Conservation (phyloP, 2,113 vertebrate genomes). For the Caretta caretta region DNA sequence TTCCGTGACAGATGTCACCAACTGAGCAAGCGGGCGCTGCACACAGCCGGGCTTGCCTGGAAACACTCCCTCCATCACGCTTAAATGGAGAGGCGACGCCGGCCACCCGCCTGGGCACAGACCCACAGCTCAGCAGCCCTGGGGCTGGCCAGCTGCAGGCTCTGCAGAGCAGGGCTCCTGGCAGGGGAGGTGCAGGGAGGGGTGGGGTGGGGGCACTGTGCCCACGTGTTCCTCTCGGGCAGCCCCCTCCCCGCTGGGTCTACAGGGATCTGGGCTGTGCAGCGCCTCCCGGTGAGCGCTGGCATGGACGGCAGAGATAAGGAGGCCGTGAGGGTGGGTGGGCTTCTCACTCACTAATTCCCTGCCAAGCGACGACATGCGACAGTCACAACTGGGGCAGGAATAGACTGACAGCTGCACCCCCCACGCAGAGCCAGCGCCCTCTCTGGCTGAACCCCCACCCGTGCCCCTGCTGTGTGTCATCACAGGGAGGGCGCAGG, state of each 20-base stretch:
- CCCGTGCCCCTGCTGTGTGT: not conserved
- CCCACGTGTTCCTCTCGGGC: not conserved
- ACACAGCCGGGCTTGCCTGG: constrained; percentile 13
- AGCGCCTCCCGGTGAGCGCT: not conserved
- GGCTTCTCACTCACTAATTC: not conserved
- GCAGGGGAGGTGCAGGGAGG: not conserved
- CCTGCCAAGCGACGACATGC: not conserved
- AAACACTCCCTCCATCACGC: not conserved
- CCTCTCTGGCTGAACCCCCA: not conserved
- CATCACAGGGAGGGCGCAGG: not conserved
- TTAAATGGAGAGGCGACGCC: too few species aligned
- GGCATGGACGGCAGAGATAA: not conserved
- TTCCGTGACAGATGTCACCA: constrained; percentile 44
- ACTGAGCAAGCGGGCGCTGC: constrained; percentile 26
- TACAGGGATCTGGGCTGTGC: not conserved
- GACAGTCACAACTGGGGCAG: not conserved
- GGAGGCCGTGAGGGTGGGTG: not conserved
- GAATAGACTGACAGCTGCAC: not conserved
- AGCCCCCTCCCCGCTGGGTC: not conserved
- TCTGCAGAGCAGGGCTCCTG: too few species aligned
- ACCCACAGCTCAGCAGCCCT: too few species aligned
- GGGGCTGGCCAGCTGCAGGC: too few species aligned
- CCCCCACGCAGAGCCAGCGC: not conserved
- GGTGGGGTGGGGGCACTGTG: too few species aligned
- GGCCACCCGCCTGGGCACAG: too few species aligned